These are phyloP conservation scores for Palaemon carinicauda DNA, from an alignment of 1,140 invertebrate genomes.

Conservation along the genomic window DNA sequence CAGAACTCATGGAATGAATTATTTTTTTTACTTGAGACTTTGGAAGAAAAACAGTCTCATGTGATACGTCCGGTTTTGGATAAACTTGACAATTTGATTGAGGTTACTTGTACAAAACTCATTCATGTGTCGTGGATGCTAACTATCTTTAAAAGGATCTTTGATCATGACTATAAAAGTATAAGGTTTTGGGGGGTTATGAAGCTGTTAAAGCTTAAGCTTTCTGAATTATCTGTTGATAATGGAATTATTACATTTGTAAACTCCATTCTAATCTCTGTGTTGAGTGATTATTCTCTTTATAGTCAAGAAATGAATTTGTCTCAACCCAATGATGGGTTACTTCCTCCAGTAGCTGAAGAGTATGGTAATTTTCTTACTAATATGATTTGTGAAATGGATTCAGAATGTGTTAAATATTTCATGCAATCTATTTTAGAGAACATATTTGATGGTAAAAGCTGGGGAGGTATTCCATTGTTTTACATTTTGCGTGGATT, in stretches of 20 bases:
- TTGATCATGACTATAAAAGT: slow-evolving; percentile 48
- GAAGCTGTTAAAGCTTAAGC: slow-evolving; percentile 30
- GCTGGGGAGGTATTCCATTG: slow-evolving; percentile 40
- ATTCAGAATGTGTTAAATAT: neutral
- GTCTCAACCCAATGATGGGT: neutral
- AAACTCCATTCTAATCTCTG: slow-evolving; percentile 14
- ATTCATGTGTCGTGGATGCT: slow-evolving; percentile 40
- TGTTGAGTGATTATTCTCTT: slow-evolving; percentile 44
- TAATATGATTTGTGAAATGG: neutral
- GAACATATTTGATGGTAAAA: slow-evolving; percentile 14
- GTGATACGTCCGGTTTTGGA: slow-evolving; percentile 68
- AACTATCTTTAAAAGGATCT: slow-evolving; percentile 39
- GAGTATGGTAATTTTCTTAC: slow-evolving; percentile 1
- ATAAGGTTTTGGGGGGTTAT: slow-evolving; percentile 36
- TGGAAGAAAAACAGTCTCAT: slow-evolving; percentile 74
- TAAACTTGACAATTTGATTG: slow-evolving; percentile 63
- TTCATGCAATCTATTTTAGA: slow-evolving; percentile 10
- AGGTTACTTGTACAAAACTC: neutral
- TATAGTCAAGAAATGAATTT: slow-evolving; percentile 11
- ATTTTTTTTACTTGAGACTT: slow-evolving; percentile 68
- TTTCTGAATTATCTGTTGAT: neutral
- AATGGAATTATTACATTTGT: slow-evolving; percentile 27
- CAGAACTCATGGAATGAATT: slow-evolving; percentile 63
- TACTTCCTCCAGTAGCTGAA: neutral
- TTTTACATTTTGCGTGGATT: slow-evolving; percentile 22